Evolutionary conservation across 2,797 vertebrate genomes (phyloP), one percentile per base, ranked within the genome.

Genomic region (Thripadectes ignobilis): DNA sequence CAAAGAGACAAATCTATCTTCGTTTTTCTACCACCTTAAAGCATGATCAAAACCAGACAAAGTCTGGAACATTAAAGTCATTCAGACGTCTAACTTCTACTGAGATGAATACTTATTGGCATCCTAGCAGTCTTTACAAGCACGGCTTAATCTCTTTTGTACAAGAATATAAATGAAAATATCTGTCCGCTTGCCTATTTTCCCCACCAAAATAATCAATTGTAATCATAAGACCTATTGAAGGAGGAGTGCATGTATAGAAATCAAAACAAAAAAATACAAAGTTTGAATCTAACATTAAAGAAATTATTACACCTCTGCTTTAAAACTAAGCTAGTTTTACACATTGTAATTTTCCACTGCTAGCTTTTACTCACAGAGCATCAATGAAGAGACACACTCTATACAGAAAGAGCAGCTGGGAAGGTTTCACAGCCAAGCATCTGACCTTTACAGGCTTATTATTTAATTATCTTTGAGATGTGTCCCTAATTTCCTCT

Each of bases 401-500:
- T 26, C 32, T 30, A 39, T 22, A 83, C 2, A 63, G n/a, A 72
- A 93, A 85, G 8, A 73, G 63, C 27, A 78, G 85, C 46, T 19
- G 2, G 29, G 52, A 94, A 94, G 24, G 55, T 92, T 89, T 85
- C 69, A 87, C 63, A 87, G 88, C 55, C 73, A 92, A 90, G 24
- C n/a, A 79, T 90, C 77, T 94, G 94, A 94, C 95, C 92, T 96
- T 96, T 94, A 84, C 14, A 85, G 66, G 36, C 45, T 92, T 92
- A 92, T 94, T 96, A 90, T 90, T 96, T 94, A 81, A 90, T 94
- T 94, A 65, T 67, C 88, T 86, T 86, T 82, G 82, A 93, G 80
- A 81, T 3, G 49, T 57, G 67, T 79, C 73, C 76, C 39, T 91
- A 88, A 95, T 95, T 96, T 94, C 24, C 45, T 65, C 74, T 88